Conservation (phyloP, 2,888 invertebrate species). For the Troilus luridus region DNA sequence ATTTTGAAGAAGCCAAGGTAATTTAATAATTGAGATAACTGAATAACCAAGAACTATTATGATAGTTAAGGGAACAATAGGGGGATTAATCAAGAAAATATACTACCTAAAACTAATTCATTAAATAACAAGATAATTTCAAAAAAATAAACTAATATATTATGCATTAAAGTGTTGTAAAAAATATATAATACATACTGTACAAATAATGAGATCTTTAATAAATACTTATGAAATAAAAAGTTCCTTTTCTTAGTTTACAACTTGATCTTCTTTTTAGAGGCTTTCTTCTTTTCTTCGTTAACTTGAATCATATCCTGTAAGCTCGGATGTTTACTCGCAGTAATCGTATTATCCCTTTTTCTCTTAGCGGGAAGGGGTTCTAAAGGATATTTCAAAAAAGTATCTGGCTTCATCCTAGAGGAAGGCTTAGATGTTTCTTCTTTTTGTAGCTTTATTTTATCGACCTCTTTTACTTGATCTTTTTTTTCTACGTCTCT, state of each 20-base stretch:
- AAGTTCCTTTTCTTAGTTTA: background rate
- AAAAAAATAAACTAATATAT: conserved; percentile 6
- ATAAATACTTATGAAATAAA: background rate
- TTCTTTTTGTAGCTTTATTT: background rate
- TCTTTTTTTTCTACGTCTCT: background rate
- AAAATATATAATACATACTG: conserved; percentile 28
- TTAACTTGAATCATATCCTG: conserved; percentile 45
- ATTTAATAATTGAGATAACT: too few species aligned
- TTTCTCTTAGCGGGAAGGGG: background rate
- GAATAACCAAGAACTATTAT: background rate
- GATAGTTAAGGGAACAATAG: background rate
- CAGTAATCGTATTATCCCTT: background rate
- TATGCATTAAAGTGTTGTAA: background rate
- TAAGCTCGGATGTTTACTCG: background rate
- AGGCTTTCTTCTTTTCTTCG: conserved; percentile 33
- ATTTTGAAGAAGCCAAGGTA: background rate
- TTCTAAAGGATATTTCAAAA: background rate
- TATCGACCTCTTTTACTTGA: background rate
- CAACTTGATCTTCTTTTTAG: conserved; percentile 43
- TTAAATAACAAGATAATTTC: background rate
- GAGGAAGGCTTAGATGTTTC: background rate
- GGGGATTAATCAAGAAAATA: background rate
- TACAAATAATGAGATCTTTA: conserved; percentile 17
- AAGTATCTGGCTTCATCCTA: background rate
- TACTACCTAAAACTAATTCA: background rate